A percentile compares a stretch with the other conserved stretches of the same genome.
phyloP scores from a whole-genome alignment of 2,888 invertebrate genomes.

The Timema podura region DNA sequence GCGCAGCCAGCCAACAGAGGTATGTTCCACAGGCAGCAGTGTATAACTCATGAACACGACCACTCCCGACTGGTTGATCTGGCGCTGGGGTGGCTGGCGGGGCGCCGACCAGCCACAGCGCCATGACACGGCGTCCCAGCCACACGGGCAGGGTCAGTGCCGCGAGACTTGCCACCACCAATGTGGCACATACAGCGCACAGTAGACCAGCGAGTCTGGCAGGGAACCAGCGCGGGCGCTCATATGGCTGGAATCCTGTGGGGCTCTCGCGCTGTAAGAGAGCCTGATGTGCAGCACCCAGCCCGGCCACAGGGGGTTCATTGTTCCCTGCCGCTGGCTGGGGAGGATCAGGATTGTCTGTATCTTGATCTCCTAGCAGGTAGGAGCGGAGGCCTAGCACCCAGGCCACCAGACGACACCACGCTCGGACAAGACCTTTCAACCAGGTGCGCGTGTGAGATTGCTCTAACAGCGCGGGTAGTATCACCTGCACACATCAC shows the following conservation, averaged over 20 bases:
- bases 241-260: slow-evolving; percentile 86
- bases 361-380: slow-evolving; percentile 66
- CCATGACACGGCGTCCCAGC: slow-evolving; percentile 84
- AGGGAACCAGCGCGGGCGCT: slow-evolving; percentile 78
- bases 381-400: slow-evolving; percentile 84
- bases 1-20: slow-evolving; percentile 87
- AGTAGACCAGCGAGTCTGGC: slow-evolving; percentile 63
- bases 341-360: slow-evolving; percentile 29
- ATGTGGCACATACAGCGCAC: slow-evolving; percentile 73
- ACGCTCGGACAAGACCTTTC: slow-evolving; percentile 79
- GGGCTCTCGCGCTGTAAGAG: slow-evolving; percentile 76
- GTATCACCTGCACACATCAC: slow-evolving; percentile 61
- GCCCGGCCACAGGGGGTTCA: slow-evolving; percentile 46
- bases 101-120: slow-evolving; percentile 70
- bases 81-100: slow-evolving; percentile 42
- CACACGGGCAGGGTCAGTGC: slow-evolving; percentile 88
- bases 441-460: slow-evolving; percentile 94
- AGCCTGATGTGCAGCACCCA: slow-evolving; percentile 85
- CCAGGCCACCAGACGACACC: slow-evolving; percentile 84
- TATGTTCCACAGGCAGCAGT: slow-evolving; percentile 94
- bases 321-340: slow-evolving; percentile 40
- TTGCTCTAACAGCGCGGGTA: slow-evolving; percentile 94
- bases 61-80: slow-evolving; percentile 31
- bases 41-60: slow-evolving; percentile 91
- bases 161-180: slow-evolving; percentile 78